Evolutionary conservation across 1,140 invertebrate species (phyloP), one percentile per base, ranked within the genome.

Genomic region (Zaprionus capensis): DNA sequence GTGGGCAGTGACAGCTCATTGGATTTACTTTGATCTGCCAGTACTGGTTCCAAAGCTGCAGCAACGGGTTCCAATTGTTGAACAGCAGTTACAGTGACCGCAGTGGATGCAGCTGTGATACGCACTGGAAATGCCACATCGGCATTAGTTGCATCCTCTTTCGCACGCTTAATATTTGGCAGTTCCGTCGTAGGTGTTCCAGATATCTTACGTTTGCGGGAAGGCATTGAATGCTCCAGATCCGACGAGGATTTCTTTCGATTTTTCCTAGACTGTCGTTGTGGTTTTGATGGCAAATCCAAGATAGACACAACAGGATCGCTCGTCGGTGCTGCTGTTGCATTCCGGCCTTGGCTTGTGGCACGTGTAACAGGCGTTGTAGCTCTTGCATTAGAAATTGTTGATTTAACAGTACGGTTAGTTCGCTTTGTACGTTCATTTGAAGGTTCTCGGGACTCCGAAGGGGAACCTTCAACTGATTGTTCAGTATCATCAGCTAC

Each of bases 51-150:
- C 15, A n/a, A 46, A 28, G n/a, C 31, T 11, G 17, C 14, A 12
- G 11, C 5, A 5, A 17, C n/a, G 14, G 41, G 55, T 11, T n/a
- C 11, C 46, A 44, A 20, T 6, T 44, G 17, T 7, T 56, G 34
- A 17, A 7, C 11, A 9, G 28, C 1, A n/a, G 2, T 49, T 12
- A 26, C 14, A 51, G 17, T 15, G 14, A 15, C 4, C 4, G 20
- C 38, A 12, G 9, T 11, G 7, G 68, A 9, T 5, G 78, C 81
- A 24, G 71, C 84, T 9, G 68, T 78, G 6, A 87, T 84, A n/a
- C 68, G 82, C 0, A 87, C 78, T 4, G 84, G 84, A 11, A 87
- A 87, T 0, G 85, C 84, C 36, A 66, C 2, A 1, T 57, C 12
- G 0, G 15, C 11, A 51, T 5, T 9, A 3, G 9, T 15, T 17